A percentile compares a stretch with the other conserved stretches of the same genome.
Conservation (phyloP, 2,113 vertebrate genomes). For the Hiodon tergisus region DNA sequence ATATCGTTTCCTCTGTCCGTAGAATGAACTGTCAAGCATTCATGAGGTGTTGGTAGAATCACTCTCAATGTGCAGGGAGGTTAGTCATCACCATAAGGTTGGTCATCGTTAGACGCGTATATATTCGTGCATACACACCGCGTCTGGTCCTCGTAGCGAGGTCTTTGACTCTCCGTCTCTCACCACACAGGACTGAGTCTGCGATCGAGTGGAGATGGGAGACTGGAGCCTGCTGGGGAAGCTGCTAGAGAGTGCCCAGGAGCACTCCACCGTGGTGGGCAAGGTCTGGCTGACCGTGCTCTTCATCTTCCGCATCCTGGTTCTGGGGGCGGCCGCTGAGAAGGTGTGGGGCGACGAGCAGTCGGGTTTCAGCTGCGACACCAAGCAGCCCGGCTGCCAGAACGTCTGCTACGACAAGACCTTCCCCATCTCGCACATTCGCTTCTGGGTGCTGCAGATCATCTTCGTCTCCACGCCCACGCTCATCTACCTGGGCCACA, state of each 20-base stretch:
- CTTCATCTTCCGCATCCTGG: constrained; percentile 81
- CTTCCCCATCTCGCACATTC: constrained; percentile 85
- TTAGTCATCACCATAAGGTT: not conserved
- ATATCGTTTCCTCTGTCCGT: too few relatives aligned
- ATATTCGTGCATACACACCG: too few relatives aligned
- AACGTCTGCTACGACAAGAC: constrained; percentile 82
- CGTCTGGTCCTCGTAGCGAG: not conserved
- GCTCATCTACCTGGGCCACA: constrained; percentile 80
- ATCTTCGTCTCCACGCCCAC: constrained; percentile 83
- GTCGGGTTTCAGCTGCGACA: constrained; percentile 80
- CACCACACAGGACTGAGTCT: constrained; percentile 25
- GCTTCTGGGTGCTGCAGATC: constrained; percentile 90
- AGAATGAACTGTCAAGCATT: not conserved
- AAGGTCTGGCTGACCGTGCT: constrained; percentile 83
- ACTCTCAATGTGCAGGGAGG: too few relatives aligned
- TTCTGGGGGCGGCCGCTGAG: constrained; percentile 74
- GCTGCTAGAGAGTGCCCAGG: constrained; percentile 78
- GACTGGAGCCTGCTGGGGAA: constrained; percentile 79
- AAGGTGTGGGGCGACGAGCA: constrained; percentile 81
- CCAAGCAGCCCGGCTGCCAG: constrained; percentile 83
- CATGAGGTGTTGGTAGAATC: too few relatives aligned
- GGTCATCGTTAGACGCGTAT: not conserved
- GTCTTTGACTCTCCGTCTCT: constrained; percentile 3
- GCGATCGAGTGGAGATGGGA: constrained; percentile 60
- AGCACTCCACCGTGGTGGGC: constrained; percentile 80